Evolutionary conservation across 30 jellyfish, hydroid and myxozoan genomes (phyloP).

Genomic region (Calvadosia cruxmelitensis): DNA sequence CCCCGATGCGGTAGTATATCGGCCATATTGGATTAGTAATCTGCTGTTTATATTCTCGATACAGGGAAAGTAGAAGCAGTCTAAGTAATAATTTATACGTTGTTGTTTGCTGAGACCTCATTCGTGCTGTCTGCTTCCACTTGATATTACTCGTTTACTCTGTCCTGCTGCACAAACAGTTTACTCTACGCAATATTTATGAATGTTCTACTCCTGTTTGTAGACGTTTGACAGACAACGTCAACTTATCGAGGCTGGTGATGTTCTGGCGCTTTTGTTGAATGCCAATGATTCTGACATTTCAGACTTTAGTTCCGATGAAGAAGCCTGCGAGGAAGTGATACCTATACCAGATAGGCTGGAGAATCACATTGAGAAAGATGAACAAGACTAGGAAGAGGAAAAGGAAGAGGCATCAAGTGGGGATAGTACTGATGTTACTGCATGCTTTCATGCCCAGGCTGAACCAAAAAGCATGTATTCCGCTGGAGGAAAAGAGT

Average conservation of each 20-base stretch:
- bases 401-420: background rate
- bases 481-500: slow-evolving; percentile 11
- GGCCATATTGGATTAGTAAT: too few relatives aligned
- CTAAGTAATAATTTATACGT: too few relatives aligned
- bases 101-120: too few relatives aligned
- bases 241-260: background rate
- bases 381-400: slow-evolving; percentile 1
- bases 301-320: slow-evolving; percentile 28
- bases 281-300: slow-evolving; percentile 21
- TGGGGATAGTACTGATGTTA: slow-evolving; percentile 2
- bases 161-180: too few relatives aligned
- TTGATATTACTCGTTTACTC: too few relatives aligned
- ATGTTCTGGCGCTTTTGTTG: slow-evolving; percentile 15
- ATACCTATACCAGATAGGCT: background rate
- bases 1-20: too few relatives aligned
- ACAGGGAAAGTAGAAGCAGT: too few relatives aligned
- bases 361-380: background rate
- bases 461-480: slow-evolving; percentile 6
- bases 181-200: too few relatives aligned
- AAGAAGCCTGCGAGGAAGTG: slow-evolving; percentile 10
- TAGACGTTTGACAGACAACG: too few relatives aligned
- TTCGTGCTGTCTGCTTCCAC: too few relatives aligned
- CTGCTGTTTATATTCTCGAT: too few relatives aligned
- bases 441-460: background rate
- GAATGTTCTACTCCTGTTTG: too few relatives aligned